phyloP scores from a whole-genome alignment of 1,140 invertebrate genomes.

The Sarcophaga bullata region DNA sequence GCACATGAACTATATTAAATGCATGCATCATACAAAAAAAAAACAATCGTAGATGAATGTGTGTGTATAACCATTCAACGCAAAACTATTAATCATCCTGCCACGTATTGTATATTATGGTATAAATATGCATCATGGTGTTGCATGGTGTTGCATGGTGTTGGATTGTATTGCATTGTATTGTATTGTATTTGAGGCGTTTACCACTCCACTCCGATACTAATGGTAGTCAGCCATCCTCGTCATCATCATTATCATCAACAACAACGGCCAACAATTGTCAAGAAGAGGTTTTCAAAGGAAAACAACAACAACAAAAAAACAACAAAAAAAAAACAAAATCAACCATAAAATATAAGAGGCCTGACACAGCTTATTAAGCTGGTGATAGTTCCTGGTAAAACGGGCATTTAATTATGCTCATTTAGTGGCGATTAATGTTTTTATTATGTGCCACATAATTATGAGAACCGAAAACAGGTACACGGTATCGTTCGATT shows the following conservation, averaged over 20 bases:
- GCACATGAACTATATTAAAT: conserved; percentile 35
- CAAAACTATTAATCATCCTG: conserved; percentile 35
- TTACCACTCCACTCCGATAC: background rate
- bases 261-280: background rate
- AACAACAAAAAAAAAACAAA: background rate
- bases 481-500: background rate
- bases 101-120: no score
- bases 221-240: background rate
- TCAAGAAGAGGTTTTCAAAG: no score
- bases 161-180: background rate
- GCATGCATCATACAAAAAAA: background rate
- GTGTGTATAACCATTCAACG: background rate
- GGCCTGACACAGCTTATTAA: conserved; percentile 36
- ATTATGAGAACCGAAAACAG: conserved; percentile 32
- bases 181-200: background rate
- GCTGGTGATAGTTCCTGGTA: conserved; percentile 42
- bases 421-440: conserved; percentile 41
- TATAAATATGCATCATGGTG: background rate
- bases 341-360: conserved; percentile 4
- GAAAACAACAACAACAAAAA: background rate
- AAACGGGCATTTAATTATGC: conserved; percentile 39
- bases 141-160: background rate
- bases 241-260: background rate
- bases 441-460: conserved; percentile 38
- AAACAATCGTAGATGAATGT: background rate